A percentile compares a stretch with the other conserved stretches of the same genome.
phyloP scores from a whole-genome alignment of 2,888 invertebrate genomes.

The Synergus gifuensis region DNA sequence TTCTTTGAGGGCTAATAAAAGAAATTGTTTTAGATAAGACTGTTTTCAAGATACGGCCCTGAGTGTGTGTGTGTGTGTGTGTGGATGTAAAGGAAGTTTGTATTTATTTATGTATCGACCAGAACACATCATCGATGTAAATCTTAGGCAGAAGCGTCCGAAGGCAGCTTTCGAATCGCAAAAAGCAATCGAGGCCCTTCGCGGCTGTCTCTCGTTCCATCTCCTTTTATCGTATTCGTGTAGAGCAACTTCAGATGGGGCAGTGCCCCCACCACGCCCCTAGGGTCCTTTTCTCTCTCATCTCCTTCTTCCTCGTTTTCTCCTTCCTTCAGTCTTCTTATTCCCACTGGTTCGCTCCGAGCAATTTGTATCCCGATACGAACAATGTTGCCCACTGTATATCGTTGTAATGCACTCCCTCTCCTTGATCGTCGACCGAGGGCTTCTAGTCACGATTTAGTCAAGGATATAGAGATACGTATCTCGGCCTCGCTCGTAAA shows the following conservation, averaged over 20 bases:
- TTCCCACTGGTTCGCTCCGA: conserved; percentile 54
- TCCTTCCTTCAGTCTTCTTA: conserved; percentile 40
- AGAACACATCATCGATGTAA: conserved; percentile 46
- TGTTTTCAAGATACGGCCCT: not conserved
- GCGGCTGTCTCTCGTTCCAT: not conserved
- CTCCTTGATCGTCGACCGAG: conserved; percentile 62
- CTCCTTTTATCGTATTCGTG: conserved; percentile 29
- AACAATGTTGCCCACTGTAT: conserved; percentile 71
- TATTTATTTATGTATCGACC: conserved; percentile 51
- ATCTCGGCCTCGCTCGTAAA: conserved; percentile 75
- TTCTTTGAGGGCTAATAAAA: not conserved
- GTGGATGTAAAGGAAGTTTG: conserved; percentile 44
- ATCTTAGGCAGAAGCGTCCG: conserved; percentile 43
- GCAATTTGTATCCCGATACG: conserved; percentile 73
- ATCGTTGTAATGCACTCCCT: conserved; percentile 68
- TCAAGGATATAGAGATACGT: conserved; percentile 76
- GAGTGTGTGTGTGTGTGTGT: not conserved
- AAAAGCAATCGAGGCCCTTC: conserved; percentile 32
- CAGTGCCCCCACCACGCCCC: conserved; percentile 34
- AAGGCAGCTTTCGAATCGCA: conserved; percentile 40
- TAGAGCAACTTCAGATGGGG: conserved; percentile 25
- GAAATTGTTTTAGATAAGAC: not conserved
- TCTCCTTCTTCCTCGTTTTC: conserved; percentile 45
- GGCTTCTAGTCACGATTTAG: conserved; percentile 77
- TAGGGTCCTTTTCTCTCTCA: conserved; percentile 48